These are phyloP conservation scores for Protobothrops mucrosquamatus DNA, from an alignment of 2,113 vertebrate genomes.

Conservation along the genomic window DNA sequence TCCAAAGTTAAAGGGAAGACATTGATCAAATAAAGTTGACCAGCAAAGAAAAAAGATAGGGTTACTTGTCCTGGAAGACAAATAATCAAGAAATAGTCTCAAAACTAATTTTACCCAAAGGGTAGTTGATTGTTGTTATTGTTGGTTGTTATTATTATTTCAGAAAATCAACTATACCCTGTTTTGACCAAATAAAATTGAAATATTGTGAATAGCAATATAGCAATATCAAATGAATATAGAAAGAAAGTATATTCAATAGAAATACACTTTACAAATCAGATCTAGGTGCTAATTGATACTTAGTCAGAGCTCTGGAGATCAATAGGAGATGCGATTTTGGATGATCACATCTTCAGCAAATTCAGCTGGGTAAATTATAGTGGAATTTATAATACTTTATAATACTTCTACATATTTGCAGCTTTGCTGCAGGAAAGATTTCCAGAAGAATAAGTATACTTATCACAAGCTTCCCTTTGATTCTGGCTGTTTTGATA, in stretches of 20 bases:
- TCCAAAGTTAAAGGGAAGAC: not conserved
- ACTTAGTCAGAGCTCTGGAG: not conserved
- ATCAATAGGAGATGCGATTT: conserved; percentile 35
- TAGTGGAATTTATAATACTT: conserved; percentile 44
- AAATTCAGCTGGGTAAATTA: conserved; percentile 58
- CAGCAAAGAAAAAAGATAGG: not conserved
- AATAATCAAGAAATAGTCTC: conserved; percentile 21
- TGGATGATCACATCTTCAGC: conserved; percentile 45
- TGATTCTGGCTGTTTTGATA: not conserved
- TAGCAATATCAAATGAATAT: not conserved
- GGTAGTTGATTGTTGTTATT: not conserved
- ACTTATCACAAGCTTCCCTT: conserved; percentile 40
- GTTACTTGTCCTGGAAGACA: conserved; percentile 31
- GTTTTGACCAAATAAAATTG: not conserved
- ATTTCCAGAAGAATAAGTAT: conserved; percentile 50
- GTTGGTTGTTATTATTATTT: not conserved
- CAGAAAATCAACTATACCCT: not conserved
- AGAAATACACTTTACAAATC: not conserved
- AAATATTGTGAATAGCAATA: not conserved
- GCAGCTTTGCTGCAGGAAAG: conserved; percentile 43
- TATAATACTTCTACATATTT: conserved; percentile 31
- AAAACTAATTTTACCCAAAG: not conserved
- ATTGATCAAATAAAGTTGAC: not conserved
- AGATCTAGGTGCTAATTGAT: not conserved
- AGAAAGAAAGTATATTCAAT: not conserved